phyloP scores from a whole-genome alignment of 2,797 vertebrate genomes.

The Scarus forsteni region DNA sequence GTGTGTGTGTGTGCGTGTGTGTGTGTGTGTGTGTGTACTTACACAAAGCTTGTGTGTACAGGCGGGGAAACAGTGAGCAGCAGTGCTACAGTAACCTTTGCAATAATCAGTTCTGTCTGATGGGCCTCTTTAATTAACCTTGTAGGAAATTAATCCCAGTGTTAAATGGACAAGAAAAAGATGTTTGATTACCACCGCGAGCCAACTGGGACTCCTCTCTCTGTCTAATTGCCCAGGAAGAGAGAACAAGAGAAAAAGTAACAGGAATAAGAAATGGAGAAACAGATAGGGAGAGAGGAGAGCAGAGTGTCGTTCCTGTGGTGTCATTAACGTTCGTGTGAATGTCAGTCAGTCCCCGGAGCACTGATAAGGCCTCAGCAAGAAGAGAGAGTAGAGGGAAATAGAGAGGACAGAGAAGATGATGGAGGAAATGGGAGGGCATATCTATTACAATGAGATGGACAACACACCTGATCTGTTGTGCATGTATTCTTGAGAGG shows the following conservation, averaged over 20 bases:
- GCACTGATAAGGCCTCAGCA: constrained; percentile 70
- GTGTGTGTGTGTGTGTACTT: not conserved
- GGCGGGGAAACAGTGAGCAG: constrained; percentile 50
- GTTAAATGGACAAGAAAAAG: constrained; percentile 88
- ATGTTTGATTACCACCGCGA: constrained; percentile 85
- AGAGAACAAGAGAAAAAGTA: constrained; percentile 77
- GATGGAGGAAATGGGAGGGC: constrained; percentile 35
- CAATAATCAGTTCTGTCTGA: constrained; percentile 86
- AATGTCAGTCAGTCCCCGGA: constrained; percentile 79
- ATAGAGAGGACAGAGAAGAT: constrained; percentile 26
- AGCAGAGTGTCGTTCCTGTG: constrained; percentile 60
- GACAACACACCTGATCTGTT: constrained; percentile 14
- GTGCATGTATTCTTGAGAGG: constrained; percentile 13
- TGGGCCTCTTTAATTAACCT: constrained; percentile 89
- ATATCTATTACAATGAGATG: constrained; percentile 34
- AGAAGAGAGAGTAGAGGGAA: constrained; percentile 16
- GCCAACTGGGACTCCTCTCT: constrained; percentile 82
- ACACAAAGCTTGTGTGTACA: constrained; percentile 9
- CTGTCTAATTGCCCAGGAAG: constrained; percentile 83
- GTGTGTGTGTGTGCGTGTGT: not conserved
- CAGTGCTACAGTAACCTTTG: constrained; percentile 84
- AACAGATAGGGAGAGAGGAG: constrained; percentile 62
- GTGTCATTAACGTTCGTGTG: constrained; percentile 75
- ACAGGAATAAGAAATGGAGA: constrained; percentile 64
- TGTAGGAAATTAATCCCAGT: constrained; percentile 87